phyloP scores from a whole-genome alignment of 2,113 vertebrate genomes.

The Parus major region DNA sequence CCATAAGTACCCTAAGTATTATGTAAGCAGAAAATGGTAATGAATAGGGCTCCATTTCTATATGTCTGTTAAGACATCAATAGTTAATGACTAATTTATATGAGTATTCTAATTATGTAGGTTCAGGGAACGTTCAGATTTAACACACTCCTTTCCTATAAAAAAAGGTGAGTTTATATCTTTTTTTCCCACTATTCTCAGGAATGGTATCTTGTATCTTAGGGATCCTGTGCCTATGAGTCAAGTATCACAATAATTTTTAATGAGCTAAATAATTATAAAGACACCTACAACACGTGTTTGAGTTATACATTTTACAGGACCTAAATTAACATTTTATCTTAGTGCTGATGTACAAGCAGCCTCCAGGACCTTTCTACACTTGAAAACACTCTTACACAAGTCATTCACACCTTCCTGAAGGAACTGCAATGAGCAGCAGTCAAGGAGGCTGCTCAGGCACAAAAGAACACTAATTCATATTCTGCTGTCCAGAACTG shows the following conservation, averaged over 20 bases:
- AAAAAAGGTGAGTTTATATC: fast-evolving
- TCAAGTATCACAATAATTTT: neutral
- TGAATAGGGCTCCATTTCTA: neutral
- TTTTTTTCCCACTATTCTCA: neutral
- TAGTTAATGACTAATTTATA: neutral
- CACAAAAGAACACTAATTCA: neutral
- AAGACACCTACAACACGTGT: neutral
- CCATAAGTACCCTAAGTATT: neutral
- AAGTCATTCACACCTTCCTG: neutral
- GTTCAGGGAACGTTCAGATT: neutral
- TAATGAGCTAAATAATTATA: neutral
- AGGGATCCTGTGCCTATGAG: neutral
- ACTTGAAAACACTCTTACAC: neutral
- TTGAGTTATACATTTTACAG: neutral
- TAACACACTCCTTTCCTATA: neutral
- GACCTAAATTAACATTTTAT: neutral
- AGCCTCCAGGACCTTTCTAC: neutral
- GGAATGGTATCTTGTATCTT: fast-evolving
- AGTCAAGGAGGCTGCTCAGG: neutral
- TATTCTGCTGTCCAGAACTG: neutral
- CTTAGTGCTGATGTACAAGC: neutral
- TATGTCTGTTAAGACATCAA: neutral
- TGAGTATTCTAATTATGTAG: neutral
- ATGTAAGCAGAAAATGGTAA: neutral
- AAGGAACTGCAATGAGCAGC: neutral